phyloP scores from a whole-genome alignment of 2,888 invertebrate species.

The Shargacucullia verbasci region DNA sequence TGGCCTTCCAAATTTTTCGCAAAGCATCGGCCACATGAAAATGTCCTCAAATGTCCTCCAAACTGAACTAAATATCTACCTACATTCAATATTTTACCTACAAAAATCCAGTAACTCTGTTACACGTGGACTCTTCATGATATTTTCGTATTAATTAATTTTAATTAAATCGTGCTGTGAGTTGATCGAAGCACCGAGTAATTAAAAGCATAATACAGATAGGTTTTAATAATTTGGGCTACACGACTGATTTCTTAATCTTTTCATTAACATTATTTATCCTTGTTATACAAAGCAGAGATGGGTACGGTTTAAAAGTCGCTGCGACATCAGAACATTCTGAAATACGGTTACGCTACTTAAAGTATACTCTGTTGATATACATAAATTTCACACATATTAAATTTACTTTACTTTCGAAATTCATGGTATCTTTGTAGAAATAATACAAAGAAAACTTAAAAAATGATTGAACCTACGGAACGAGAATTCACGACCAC shows the following conservation, averaged over 20 bases:
- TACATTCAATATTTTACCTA: slow-evolving; percentile 6
- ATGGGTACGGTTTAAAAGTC: slow-evolving; percentile 20
- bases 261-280: slow-evolving; percentile 13
- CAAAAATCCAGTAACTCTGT: slow-evolving; percentile 28
- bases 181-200: slow-evolving; percentile 44
- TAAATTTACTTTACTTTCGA: slow-evolving; percentile 16
- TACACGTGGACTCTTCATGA: slow-evolving; percentile 11
- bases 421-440: too few species aligned
- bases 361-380: not conserved
- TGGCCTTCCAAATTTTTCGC: slow-evolving; percentile 58
- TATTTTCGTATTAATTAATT: slow-evolving; percentile 45
- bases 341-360: slow-evolving; percentile 15
- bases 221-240: slow-evolving; percentile 20
- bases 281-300: slow-evolving; percentile 22
- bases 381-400: too few species aligned
- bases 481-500: too few species aligned
- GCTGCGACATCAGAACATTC: slow-evolving; percentile 24
- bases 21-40: slow-evolving; percentile 48
- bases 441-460: too few species aligned
- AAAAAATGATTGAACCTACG: too few species aligned
- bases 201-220: slow-evolving; percentile 32
- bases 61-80: slow-evolving; percentile 7
- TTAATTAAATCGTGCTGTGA: slow-evolving; percentile 42
- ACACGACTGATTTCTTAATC: slow-evolving; percentile 20
- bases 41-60: slow-evolving; percentile 28